Percentiles rank a stretch among this genome's conserved stretches.
Conservation (phyloP, 2,113 vertebrate species). For the Hippopotamus amphibius region DNA sequence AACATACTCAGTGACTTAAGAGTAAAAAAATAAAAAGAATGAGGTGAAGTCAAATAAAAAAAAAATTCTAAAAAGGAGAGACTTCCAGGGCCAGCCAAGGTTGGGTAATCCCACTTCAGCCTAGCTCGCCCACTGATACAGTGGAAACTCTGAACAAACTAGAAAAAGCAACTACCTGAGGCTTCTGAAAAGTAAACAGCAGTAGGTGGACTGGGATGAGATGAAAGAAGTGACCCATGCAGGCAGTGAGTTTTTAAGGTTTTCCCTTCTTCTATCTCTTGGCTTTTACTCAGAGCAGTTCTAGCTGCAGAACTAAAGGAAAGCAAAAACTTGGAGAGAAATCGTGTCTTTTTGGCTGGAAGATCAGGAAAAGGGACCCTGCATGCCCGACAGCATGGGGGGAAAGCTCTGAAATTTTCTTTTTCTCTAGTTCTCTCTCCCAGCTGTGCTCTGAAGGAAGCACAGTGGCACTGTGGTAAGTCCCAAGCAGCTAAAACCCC, state of each 20-base stretch:
- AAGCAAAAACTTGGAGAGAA: neutral
- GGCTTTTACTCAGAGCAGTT: neutral
- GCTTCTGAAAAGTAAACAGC: neutral
- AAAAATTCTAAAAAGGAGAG: neutral
- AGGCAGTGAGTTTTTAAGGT: neutral
- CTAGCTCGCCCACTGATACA: neutral
- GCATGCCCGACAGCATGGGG: accelerated
- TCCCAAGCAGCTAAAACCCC: neutral
- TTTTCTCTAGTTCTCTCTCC: neutral
- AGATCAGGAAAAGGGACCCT: neutral
- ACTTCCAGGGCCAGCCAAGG: neutral
- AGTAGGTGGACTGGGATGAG: neutral
- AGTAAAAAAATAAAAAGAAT: too few species aligned
- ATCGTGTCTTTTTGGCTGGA: neutral
- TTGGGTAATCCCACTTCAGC: neutral
- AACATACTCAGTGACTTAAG: too few species aligned
- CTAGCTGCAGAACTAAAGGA: neutral
- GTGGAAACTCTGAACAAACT: neutral
- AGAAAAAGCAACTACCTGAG: neutral
- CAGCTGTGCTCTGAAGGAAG: neutral
- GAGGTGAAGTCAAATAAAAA: too few species aligned
- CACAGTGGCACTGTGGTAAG: neutral
- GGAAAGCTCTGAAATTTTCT: too few species aligned
- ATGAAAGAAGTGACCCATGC: neutral
- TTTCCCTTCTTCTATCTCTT: neutral